These are phyloP conservation scores for Alethe diademata DNA, from an alignment of 2,113 vertebrate genomes.

Conservation along the genomic window DNA sequence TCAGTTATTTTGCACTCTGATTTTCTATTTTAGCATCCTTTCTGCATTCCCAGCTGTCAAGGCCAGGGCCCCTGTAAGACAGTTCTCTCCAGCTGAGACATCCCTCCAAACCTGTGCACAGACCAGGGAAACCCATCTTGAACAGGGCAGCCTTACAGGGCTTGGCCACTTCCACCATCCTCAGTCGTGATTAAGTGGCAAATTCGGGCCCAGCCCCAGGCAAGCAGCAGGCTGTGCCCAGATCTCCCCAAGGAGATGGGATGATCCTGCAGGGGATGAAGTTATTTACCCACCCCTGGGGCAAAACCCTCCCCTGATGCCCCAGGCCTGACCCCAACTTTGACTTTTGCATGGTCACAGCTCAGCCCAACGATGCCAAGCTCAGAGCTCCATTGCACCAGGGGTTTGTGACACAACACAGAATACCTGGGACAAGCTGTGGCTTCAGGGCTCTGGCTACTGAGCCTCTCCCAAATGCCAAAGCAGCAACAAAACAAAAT, in stretches of 20 bases:
- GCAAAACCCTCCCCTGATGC: neutral
- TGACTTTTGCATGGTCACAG: neutral
- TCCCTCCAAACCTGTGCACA: neutral
- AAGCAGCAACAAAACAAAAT: neutral
- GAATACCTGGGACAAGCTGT: neutral
- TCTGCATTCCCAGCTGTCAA: neutral
- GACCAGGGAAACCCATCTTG: neutral
- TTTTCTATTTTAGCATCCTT: neutral
- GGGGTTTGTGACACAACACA: neutral
- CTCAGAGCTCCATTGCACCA: neutral
- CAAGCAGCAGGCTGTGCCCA: neutral
- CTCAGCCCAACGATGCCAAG: fast-evolving
- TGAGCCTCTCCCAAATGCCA: neutral
- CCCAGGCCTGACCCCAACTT: neutral
- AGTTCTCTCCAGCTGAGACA: neutral
- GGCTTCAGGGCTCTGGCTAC: neutral
- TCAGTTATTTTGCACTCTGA: neutral
- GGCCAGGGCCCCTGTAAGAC: neutral
- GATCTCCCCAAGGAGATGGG: neutral
- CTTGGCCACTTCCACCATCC: neutral
- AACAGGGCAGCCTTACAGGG: neutral
- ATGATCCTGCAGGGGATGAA: neutral
- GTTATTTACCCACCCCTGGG: neutral
- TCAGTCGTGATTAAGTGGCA: neutral
- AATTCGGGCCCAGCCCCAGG: neutral